A percentile compares a stretch with the other conserved stretches of the same genome.
Conservation (phyloP, 2,888 invertebrate genomes). For the Schrankia costaestrigalis region DNA sequence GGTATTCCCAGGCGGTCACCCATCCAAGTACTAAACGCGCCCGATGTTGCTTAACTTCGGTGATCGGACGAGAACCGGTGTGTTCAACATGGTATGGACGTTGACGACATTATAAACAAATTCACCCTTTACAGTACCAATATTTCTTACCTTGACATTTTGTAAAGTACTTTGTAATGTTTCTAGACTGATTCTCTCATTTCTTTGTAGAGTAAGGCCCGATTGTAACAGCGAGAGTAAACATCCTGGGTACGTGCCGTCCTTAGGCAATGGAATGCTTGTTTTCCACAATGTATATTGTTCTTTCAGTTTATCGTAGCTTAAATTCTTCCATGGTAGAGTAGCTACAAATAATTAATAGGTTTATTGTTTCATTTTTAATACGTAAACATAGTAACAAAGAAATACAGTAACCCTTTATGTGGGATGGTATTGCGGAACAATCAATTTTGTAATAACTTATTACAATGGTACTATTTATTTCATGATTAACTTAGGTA, state of each 20-base stretch:
- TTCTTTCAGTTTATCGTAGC: slow-evolving; percentile 59
- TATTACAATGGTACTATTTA: no score
- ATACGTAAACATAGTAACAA: no score
- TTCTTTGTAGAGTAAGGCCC: slow-evolving; percentile 50
- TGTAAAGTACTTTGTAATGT: slow-evolving; percentile 49
- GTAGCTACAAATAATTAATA: slow-evolving; percentile 41
- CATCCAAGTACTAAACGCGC: slow-evolving; percentile 76
- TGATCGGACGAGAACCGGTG: slow-evolving; percentile 77
- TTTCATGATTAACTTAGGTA: no score
- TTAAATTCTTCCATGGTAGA: slow-evolving; percentile 60
- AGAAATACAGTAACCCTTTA: no score
- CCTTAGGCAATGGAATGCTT: slow-evolving; percentile 51
- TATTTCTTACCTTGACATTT: slow-evolving; percentile 51
- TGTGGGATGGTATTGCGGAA: no score
- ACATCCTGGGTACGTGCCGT: slow-evolving; percentile 67
- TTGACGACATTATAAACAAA: slow-evolving; percentile 21
- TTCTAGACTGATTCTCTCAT: slow-evolving; percentile 48
- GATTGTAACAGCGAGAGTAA: slow-evolving; percentile 55
- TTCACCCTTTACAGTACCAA: not conserved
- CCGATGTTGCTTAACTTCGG: slow-evolving; percentile 76
- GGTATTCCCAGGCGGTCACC: slow-evolving; percentile 70
- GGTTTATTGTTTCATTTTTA: no score
- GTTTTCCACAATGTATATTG: slow-evolving; percentile 59
- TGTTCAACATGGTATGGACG: slow-evolving; percentile 70
- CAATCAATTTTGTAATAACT: no score